Base-by-base conservation (phyloP, 2,888 invertebrate species). In the Cactoblastis cactorum region DNA sequence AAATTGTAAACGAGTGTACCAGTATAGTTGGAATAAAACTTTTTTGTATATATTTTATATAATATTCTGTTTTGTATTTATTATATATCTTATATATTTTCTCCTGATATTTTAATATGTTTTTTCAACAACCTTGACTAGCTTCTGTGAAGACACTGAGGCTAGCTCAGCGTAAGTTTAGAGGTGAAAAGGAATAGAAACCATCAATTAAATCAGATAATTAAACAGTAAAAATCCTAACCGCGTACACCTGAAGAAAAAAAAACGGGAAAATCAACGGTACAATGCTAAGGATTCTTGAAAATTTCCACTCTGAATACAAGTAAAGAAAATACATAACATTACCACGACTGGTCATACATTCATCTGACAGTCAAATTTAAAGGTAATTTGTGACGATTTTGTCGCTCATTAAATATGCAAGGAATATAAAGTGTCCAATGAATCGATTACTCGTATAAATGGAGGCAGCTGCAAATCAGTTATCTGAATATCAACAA, bases 381-480 rank as follows among this genome's bases (percentile, higher is more conserved):
- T 81, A 79, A 86, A 80, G 87, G 87, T 86, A 83, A 86, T 89
- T 86, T 87, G 83, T 85, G 83, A 83, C 65, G 83, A 84, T 85
- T 86, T 87, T 80, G 88, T 86, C 66, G 61, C 81, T 87, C 80
- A 87, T 85, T 87, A 83, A 87, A 78, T 85, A 87, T 85, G 85
- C 85, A 83, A 85, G 81, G 88, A 88, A 89, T 89, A 88, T 87
- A 88, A 88, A 89, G 81, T 76, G 75, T 70, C 70, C 59, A 69
- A 67, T 58, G 80, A 77, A 80, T 79, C 68, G 74, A 72, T 69
- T 65, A 67, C 58, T 57, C 55, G 62, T 53, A 59, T 62, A 60
- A 28, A 58, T 62, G 54, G 55, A 54, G 67, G 68, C 80, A 80
- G 74, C 77, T 81, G 80, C 74, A 73, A 78, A 80, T 73, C 69